These are phyloP conservation scores for Drosophila pegasa DNA, from an alignment of 2,888 invertebrate species.

Conservation along the genomic window DNA sequence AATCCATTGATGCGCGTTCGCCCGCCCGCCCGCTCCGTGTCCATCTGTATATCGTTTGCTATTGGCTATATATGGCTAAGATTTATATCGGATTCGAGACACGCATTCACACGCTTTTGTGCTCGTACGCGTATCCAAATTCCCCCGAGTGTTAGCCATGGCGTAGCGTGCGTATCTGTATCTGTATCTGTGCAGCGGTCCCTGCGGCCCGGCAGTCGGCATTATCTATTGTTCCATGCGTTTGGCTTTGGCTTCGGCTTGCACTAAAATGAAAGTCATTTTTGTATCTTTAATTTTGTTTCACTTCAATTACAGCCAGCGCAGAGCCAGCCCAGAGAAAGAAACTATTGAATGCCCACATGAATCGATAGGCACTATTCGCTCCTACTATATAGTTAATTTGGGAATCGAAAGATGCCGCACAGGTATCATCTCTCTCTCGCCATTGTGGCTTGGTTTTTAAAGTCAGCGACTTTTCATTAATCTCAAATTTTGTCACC, in stretches of 20 bases:
- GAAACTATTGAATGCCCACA: conserved; percentile 44
- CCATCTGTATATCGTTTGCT: neutral
- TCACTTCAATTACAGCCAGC: conserved; percentile 49
- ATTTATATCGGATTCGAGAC: conserved; percentile 72
- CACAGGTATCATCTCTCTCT: conserved; percentile 30
- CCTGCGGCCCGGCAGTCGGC: conserved; percentile 49
- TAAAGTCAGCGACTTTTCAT: conserved; percentile 41
- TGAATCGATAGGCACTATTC: conserved; percentile 8
- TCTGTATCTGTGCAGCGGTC: conserved; percentile 18
- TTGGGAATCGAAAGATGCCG: neutral
- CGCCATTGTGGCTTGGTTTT: neutral
- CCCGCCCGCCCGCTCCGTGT: too few relatives aligned
- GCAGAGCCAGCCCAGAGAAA: neutral
- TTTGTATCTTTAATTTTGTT: conserved; percentile 75
- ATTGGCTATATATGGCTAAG: conserved; percentile 42
- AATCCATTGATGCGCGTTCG: conserved; percentile 65
- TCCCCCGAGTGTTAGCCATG: conserved; percentile 60
- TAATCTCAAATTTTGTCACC: conserved; percentile 52
- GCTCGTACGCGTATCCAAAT: conserved; percentile 71
- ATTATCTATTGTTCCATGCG: conserved; percentile 60
- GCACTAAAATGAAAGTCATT: conserved; percentile 81
- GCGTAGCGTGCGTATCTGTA: conserved; percentile 20
- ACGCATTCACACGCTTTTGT: conserved; percentile 76
- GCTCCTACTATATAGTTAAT: conserved; percentile 18
- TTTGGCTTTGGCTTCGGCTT: conserved; percentile 28